Evolutionary conservation across 2,888 invertebrate genomes (phyloP).

Genomic region (Xestia ashworthii): DNA sequence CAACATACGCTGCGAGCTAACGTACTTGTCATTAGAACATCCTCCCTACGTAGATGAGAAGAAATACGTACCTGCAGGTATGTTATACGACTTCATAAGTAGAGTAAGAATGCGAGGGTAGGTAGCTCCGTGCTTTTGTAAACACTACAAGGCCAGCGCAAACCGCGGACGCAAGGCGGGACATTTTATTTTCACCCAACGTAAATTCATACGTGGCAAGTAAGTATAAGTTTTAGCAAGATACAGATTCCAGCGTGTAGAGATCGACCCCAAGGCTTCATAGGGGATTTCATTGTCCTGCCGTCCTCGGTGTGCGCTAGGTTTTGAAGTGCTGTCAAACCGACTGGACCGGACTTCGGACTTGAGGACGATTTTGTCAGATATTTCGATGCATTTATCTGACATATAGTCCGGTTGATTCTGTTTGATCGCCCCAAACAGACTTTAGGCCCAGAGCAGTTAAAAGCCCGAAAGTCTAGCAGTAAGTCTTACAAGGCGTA

Average conservation of each 20-base stretch:
- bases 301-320: background rate
- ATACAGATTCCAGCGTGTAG: background rate
- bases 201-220: background rate
- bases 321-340: background rate
- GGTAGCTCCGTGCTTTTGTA: background rate
- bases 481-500: background rate
- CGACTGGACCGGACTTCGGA: background rate
- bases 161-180: background rate
- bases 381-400: background rate
- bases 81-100: constrained; percentile 15
- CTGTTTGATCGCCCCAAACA: background rate
- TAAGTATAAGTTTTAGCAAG: background rate
- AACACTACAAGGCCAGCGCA: background rate
- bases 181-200: background rate
- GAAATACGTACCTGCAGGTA: constrained; percentile 70
- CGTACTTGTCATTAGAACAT: constrained; percentile 68
- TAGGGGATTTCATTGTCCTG: background rate
- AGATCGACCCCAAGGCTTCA: background rate
- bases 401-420: background rate
- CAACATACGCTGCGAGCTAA: constrained; percentile 78
- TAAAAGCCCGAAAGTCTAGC: background rate
- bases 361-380: background rate
- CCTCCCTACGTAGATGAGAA: constrained; percentile 67
- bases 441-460: background rate
- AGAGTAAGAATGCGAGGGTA: background rate